These are phyloP conservation scores for Crenichthys baileyi DNA, from an alignment of 2,797 vertebrate genomes.

Conservation along the genomic window DNA sequence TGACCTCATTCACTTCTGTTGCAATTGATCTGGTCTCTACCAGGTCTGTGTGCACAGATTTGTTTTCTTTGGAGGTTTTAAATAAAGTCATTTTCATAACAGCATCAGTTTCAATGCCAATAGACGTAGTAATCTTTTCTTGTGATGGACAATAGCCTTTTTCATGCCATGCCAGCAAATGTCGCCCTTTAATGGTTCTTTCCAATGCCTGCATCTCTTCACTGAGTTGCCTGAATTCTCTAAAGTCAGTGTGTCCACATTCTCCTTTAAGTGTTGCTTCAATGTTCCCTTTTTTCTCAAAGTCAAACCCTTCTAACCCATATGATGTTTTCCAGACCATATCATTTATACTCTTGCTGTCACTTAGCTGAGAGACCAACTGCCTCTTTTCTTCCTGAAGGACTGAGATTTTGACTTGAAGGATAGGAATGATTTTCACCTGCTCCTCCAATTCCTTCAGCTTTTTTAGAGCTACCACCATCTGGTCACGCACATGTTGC, in stretches of 20 bases:
- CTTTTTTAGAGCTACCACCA: conserved; percentile 92
- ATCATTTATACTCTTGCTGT: conserved; percentile 71
- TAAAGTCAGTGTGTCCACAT: conserved; percentile 76
- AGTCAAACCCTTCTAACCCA: conserved; percentile 76
- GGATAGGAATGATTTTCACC: conserved; percentile 92
- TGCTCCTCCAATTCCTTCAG: conserved; percentile 96
- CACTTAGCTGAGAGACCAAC: conserved; percentile 85
- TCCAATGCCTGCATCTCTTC: conserved; percentile 90
- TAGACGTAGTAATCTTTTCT: conserved; percentile 69
- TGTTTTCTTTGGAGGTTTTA: conserved; percentile 57
- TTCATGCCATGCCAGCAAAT: conserved; percentile 63
- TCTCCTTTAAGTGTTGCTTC: conserved; percentile 75
- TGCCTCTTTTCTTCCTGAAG: conserved; percentile 95
- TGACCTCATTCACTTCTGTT: conserved; percentile 85
- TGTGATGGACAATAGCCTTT: conserved; percentile 43
- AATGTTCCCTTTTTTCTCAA: conserved; percentile 46
- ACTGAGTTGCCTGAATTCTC: conserved; percentile 86
- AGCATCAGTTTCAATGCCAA: conserved; percentile 78
- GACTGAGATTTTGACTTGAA: conserved; percentile 96
- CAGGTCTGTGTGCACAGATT: conserved; percentile 77
- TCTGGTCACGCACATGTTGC: conserved; percentile 95
- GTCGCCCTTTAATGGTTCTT: conserved; percentile 85
- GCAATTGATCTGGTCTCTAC: conserved; percentile 75
- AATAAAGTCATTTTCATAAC: conserved; percentile 58
- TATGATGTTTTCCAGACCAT: conserved; percentile 82